Evolutionary conservation across 2,888 invertebrate species (phyloP), one percentile per base, ranked within the genome.

Genomic region (Drosophila formosana): DNA sequence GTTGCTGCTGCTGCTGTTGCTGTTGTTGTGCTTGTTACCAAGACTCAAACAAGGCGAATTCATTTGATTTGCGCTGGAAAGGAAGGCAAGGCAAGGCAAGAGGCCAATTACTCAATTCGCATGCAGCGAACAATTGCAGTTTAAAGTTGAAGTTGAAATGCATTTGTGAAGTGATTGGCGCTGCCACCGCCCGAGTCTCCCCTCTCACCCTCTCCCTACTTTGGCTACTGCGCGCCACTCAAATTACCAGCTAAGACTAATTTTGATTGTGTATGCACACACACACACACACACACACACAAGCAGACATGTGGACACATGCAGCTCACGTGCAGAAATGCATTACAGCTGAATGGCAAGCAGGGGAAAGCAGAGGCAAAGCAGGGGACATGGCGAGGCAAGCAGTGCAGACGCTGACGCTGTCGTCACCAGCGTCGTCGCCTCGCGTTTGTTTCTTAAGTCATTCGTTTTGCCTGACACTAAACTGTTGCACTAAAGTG

Each of bases 381-480:
- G 26, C 11, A 30, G n/a, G 9, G 39, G 13, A 18, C 41, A 11
- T 8, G 13, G 57, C 49, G n/a, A 37, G 37, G 34, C 34, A 65
- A 60, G 62, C 46, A 62, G 55, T 55, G 66, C 66, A 50, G 74
- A n/a, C 62, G 70, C 80, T 82, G 74, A n/a, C 62, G 70, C 80
- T 82, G 84, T 82, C 80, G 80, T 80, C 77, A 85, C 55, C 57
- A 56, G 50, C 49, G 50, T 67, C 65, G 66, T 56, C 77, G 68
- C 68, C 50, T 70, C 75, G 82, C 87, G 89, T 83, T 85, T 87
- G 87, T 88, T 87, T 79, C 89, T 81, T 88, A 85, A 85, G 89
- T 85, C 87, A 71, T 83, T 85, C 85, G 81, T 74, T 87, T 83
- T 68, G 79, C 67, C 75, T 81, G 89, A 77, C 84, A 88, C 85